Base-by-base conservation (phyloP, 2,797 vertebrate genomes). In the Pelodytes ibericus region DNA sequence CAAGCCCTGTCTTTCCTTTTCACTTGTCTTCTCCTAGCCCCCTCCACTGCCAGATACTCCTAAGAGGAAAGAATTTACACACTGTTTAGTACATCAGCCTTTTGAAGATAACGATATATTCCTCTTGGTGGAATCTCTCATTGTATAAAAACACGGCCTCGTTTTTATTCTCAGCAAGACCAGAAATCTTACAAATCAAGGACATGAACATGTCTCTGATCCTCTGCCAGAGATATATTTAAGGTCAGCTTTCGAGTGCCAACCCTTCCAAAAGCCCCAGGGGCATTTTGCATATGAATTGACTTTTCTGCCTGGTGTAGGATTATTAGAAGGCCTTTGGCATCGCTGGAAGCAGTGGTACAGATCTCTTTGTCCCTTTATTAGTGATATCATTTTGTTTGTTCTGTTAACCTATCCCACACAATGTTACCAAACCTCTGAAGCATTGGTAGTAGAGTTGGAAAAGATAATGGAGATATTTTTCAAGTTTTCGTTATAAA, bases 181-280 rank as follows among this genome's bases (percentile, higher is more conserved):
- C 72, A 47, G 49, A 47, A 39, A 29, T 65, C 61, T 58, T 22
- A 60, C 47, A 75, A 68, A 68, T 44, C 36, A 59, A 33, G 8
- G 41, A 60, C 39, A 75, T 49, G 47, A 51, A 68, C 25, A 75
- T 41, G 56, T 69, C 56, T 69, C 39, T 36, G 62, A 68, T 68
- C 56, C 16, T 41, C 44, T 7, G 41, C 74, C 66, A 69, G 66
- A 25, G 62, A 63, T 29, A 41, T 76, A 41, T 71, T 70, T 76
- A 44, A 76, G 66, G 74, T 76, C 74, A 76, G n/a, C 53, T 44
- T 39, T 16, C 24, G 27, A 59, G 31, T 69, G 65, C 56, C 64
- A 67, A 33, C 7, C 24, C 63, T n/a, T 36, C 5, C 20, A 66
- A 58, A 25, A 58, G 51, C 62, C 72, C 25, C 11, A 18, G 27